Evolutionary conservation across 2,888 invertebrate genomes (phyloP), one percentile per base, ranked within the genome.

Genomic region (Hartigia nigra): DNA sequence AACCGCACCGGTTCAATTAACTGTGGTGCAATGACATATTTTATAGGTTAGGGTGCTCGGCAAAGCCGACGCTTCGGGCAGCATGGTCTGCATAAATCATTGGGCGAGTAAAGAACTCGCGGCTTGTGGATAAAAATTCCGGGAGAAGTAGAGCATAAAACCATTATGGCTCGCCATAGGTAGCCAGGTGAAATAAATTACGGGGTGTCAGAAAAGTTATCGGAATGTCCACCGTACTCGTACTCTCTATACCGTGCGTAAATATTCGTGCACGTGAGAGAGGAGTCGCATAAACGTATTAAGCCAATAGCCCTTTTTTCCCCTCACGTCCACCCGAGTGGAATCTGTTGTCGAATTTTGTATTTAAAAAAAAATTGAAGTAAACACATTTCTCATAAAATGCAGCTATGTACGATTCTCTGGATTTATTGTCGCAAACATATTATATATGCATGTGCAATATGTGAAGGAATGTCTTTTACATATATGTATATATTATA

Each of bases 71-170:
- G 36, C n/a, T 35, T 31, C 74, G 3, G 36, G 36, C 74, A 31
- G 3, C 32, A 4, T 31, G 35, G 74, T 12, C 36, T 70, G 76
- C 76, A 72, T 76, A 70, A 76, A 76, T 78, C 78, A 34, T 76
- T 55, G 69, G 36, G 23, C 36, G 23, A 35, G 72, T 78, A 75
- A 75, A 78, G 75, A 78, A 76, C 34, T 72, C 69, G 72, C 78
- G 32, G 37, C 69, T 69, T 69, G 75, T 76, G 34, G 37, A 39
- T 36, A 76, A 78, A 78, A 70, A 76, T 70, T 14, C n/a, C n/a
- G 11, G 23, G 76, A 72, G 31, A 78, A 78, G 76, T 78, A 78
- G 78, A 78, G 78, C 78, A 55, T 78, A 74, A 78, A 78, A 76
- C 76, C 78, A 78, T 74, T 78, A 78, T 76, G n/a, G 76, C 74